phyloP scores from a whole-genome alignment of 2,797 vertebrate species.

The Dendrocincla fuliginosa region DNA sequence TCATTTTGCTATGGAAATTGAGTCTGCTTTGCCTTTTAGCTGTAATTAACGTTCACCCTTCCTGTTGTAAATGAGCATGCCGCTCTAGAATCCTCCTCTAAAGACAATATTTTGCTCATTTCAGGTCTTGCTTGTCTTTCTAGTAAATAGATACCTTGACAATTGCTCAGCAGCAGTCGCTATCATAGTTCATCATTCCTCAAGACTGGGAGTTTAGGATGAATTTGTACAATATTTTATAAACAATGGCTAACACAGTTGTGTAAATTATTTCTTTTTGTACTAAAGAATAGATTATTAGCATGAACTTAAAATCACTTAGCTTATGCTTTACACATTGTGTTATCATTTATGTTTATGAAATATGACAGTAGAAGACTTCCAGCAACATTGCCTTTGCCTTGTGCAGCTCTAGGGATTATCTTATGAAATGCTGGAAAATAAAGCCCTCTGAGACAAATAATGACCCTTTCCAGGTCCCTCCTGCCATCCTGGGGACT shows the following conservation, averaged over 20 bases:
- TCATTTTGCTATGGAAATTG: not conserved
- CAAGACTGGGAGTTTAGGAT: not conserved
- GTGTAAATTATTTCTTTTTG: not conserved
- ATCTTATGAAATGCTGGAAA: not conserved
- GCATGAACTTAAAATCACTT: not conserved
- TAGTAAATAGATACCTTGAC: not conserved
- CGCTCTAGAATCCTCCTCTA: not conserved
- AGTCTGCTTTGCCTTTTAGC: not conserved
- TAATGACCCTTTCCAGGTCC: not conserved
- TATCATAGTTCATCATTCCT: not conserved
- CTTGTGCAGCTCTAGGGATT: not conserved
- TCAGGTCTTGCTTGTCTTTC: not conserved
- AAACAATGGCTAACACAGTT: slow-evolving; percentile 23
- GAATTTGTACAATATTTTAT: slow-evolving; percentile 17
- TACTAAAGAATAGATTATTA: not conserved
- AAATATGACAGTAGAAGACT: not conserved
- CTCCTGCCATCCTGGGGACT: not conserved
- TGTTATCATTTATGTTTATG: not conserved
- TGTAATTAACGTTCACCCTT: not conserved
- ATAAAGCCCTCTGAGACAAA: not conserved
- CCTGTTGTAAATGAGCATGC: not conserved
- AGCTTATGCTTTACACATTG: not conserved
- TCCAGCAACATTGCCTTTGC: not conserved
- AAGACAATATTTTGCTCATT: not conserved
- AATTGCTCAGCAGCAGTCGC: not conserved